phyloP scores from a whole-genome alignment of 2,113 vertebrate species.

The Empidonax traillii region DNA sequence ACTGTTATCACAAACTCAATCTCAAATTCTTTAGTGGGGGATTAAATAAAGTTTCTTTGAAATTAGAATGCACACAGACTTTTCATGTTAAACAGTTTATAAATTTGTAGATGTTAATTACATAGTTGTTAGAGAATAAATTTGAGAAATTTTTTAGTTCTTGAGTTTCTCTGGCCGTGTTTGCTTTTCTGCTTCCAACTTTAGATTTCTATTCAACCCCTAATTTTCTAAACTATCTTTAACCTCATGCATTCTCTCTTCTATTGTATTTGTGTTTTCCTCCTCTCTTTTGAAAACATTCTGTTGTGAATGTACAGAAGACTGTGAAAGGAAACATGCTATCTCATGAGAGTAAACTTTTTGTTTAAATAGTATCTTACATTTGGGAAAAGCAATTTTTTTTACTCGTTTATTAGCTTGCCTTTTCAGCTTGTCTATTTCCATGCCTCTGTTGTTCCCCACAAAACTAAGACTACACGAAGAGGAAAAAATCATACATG shows the following conservation, averaged over 20 bases:
- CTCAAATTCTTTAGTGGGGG: background rate
- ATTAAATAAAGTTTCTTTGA: background rate
- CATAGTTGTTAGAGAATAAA: background rate
- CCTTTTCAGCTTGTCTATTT: background rate
- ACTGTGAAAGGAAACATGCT: background rate
- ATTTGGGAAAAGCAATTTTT: background rate
- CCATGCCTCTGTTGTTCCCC: fast-evolving
- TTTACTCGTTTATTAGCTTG: background rate
- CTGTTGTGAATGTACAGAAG: background rate
- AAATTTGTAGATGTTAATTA: background rate
- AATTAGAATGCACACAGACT: background rate
- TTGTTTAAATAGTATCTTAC: background rate
- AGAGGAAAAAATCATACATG: background rate
- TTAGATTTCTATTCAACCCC: background rate
- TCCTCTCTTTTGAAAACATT: background rate
- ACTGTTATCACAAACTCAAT: background rate
- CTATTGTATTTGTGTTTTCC: background rate
- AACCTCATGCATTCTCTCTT: fast-evolving
- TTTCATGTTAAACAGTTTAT: background rate
- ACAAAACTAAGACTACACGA: background rate
- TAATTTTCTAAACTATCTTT: background rate
- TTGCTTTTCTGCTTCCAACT: background rate
- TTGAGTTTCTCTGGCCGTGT: background rate
- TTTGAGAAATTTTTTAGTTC: background rate
- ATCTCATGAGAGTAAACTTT: background rate